Percentiles rank a stretch among this genome's conserved stretches.
Evolutionary conservation across 2,113 vertebrate genomes (phyloP).

Genomic region (Platichthys flesus): DNA sequence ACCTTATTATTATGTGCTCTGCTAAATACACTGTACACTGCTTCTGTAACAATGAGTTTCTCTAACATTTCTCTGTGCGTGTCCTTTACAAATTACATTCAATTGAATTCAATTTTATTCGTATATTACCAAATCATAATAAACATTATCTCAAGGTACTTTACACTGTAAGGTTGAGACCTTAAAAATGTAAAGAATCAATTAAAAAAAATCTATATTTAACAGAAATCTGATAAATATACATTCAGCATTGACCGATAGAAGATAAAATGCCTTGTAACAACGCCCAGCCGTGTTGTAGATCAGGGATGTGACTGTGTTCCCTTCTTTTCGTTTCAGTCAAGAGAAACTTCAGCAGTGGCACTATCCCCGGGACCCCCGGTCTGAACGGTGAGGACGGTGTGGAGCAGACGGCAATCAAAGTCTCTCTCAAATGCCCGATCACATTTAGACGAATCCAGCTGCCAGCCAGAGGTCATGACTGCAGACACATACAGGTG

Average conservation of each 20-base stretch:
- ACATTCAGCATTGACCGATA: not conserved
- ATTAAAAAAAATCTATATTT: not conserved
- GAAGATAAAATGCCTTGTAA: not conserved
- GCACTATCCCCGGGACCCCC: conserved; percentile 91
- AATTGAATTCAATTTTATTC: not conserved
- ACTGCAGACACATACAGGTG: conserved; percentile 97
- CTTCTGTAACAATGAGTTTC: too few relatives aligned
- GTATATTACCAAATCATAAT: too few relatives aligned
- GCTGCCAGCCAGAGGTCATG: conserved; percentile 93
- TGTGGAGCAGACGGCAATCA: conserved; percentile 96
- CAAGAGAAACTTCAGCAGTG: conserved; percentile 95
- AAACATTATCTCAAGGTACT: too few relatives aligned
- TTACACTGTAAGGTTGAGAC: too few relatives aligned
- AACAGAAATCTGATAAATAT: not conserved
- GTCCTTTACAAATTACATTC: not conserved
- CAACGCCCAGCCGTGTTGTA: not conserved
- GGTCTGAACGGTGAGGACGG: conserved; percentile 95
- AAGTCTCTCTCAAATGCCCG: conserved; percentile 96
- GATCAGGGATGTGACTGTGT: not conserved
- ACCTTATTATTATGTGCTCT: too few relatives aligned
- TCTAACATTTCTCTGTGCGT: too few relatives aligned
- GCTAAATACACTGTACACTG: not conserved
- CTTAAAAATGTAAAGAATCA: too few relatives aligned
- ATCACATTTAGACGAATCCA: conserved; percentile 98
- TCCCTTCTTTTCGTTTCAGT: conserved; percentile 73